Base-by-base conservation (phyloP, 2,113 vertebrate genomes). In the Haemorhous mexicanus region DNA sequence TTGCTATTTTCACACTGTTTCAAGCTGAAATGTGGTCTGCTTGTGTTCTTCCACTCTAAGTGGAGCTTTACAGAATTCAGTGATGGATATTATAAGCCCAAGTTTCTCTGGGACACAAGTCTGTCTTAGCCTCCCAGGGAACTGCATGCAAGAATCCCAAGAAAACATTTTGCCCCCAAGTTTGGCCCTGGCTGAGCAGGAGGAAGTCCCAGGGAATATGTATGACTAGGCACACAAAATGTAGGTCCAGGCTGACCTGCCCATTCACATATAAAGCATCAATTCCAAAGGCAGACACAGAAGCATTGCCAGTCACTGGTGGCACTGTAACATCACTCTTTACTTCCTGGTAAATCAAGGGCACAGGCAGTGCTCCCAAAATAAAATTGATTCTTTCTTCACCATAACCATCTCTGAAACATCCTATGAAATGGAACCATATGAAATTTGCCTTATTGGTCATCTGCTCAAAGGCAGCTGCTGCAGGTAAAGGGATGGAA, bases 1-100 rank as follows among this genome's bases (percentile, higher is more conserved):
- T 84, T 30, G 11, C 39, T 85, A 23, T 85, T 95, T 95, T 94
- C 90, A 94, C 90, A 90, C 93, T 7, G 17, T 74, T 94, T 63
- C 1, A 0, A 74, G 72, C 13, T 74, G 73, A 94, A 96, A 84
- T 41, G n/a, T 41, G 64, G 79, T 77, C 93, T 90, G 35, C 61
- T 93, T 24, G 0, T 87, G 70, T 87, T 95, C 67, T 73, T 93
- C 74, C 74, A 80, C 82, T 74, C 75, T 32, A 66, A 85, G 62
- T 41, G 21, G 21, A 79, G 67, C 70, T 85, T 87, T 84, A 69
- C 37, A 87, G 78, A 82, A 77, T 66, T 85, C 84, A 79, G 0
- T 11, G 66, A 79, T 82, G 44, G 13, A 39, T 79, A 53, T 56
- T 64, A 73, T 24, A 72, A 88, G 46, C 43, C 63, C 59, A 30